Percentiles rank a stretch among this genome's conserved stretches.
phyloP scores from a whole-genome alignment of 2,888 invertebrate species.

The Euclidia mi region DNA sequence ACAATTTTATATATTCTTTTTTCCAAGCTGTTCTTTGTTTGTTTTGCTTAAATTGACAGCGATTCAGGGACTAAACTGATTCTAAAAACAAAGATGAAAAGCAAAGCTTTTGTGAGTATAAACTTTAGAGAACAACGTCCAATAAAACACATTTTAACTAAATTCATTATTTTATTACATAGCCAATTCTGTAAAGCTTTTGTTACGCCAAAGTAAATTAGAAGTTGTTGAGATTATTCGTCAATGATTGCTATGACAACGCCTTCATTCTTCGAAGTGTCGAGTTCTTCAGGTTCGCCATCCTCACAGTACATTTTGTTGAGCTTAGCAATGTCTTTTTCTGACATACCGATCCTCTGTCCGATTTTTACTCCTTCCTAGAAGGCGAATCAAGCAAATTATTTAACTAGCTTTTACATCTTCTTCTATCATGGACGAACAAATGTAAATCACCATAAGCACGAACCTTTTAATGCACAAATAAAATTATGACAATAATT shows the following conservation, averaged over 20 bases:
- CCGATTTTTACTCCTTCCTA: constrained; percentile 78
- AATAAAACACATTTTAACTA: constrained; percentile 29
- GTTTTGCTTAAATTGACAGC: no score
- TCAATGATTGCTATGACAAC: not conserved
- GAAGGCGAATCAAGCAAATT: constrained; percentile 36
- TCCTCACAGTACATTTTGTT: constrained; percentile 82
- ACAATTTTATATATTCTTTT: no score
- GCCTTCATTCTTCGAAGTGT: not conserved
- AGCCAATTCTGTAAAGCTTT: not conserved
- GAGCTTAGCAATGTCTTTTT: constrained; percentile 77
- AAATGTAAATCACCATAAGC: no score
- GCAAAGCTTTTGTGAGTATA: no score
- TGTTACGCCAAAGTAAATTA: not conserved
- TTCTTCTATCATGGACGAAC: no score
- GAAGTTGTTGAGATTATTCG: not conserved
- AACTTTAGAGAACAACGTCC: constrained; percentile 4
- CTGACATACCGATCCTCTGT: constrained; percentile 78
- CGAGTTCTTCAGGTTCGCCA: not conserved
- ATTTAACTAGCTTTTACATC: no score
- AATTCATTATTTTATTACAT: constrained; percentile 27
- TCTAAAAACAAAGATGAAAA: no score
- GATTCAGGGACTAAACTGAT: no score
- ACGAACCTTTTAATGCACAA: no score
- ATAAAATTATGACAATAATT: no score
- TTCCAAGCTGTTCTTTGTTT: no score